phyloP scores from a whole-genome alignment of 1,140 invertebrate genomes.

The Dendroctonus valens region DNA sequence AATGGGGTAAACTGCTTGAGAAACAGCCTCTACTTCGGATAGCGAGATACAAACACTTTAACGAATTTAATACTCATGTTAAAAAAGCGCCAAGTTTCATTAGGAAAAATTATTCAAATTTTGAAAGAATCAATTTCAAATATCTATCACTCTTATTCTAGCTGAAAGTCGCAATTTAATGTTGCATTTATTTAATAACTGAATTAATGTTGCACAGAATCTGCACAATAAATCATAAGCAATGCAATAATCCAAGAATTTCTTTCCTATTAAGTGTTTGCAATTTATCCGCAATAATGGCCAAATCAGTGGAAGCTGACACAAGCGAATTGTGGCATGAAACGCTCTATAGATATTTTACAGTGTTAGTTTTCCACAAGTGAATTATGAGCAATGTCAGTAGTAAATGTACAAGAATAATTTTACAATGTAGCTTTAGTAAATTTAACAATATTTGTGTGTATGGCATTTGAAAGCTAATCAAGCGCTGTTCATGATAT shows the following conservation, averaged over 20 bases:
- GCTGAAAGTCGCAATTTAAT: neutral
- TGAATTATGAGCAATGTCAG: slow-evolving; percentile 14
- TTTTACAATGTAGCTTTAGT: slow-evolving; percentile 27
- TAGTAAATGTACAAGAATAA: slow-evolving; percentile 23
- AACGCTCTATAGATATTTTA: slow-evolving; percentile 8
- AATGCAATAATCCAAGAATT: too few species aligned
- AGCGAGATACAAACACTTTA: neutral
- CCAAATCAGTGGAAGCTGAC: too few species aligned
- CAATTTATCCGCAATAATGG: too few species aligned
- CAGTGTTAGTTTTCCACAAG: slow-evolving; percentile 5
- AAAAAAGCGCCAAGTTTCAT: neutral
- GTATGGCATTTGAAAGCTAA: slow-evolving; percentile 29
- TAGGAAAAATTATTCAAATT: slow-evolving; percentile 1
- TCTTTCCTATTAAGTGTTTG: too few species aligned
- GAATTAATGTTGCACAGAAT: neutral
- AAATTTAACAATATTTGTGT: slow-evolving; percentile 26
- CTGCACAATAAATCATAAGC: too few species aligned
- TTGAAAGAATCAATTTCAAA: neutral
- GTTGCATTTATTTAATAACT: neutral
- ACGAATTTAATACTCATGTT: neutral
- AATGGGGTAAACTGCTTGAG: neutral
- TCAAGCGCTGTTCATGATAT: slow-evolving; percentile 23
- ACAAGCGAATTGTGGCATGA: neutral
- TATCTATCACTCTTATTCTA: neutral
- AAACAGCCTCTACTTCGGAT: neutral